A percentile compares a stretch with the other conserved stretches of the same genome.
phyloP scores from a whole-genome alignment of 2,113 vertebrate species.

The Erythrolamprus reginae region DNA sequence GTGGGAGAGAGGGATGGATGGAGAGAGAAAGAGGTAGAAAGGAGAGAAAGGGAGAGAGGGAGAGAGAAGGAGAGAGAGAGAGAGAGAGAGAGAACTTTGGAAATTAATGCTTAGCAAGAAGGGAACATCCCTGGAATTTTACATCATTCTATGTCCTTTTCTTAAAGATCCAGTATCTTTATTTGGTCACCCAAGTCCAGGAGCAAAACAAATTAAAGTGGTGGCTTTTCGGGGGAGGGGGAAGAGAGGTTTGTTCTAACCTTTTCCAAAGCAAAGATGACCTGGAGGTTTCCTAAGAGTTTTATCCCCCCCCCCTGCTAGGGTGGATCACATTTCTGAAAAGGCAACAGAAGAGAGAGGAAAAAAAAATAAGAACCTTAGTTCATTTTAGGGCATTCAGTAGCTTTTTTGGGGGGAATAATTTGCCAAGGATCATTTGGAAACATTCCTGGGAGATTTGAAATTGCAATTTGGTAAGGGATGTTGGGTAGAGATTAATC shows the following conservation, averaged over 20 bases:
- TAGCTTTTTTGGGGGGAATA: not conserved
- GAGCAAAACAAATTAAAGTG: not conserved
- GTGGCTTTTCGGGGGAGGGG: too few relatives aligned
- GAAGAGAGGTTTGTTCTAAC: too few relatives aligned
- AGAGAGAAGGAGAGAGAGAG: too few relatives aligned
- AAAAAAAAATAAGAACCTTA: not conserved
- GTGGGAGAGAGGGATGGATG: not conserved
- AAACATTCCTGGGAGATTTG: not conserved
- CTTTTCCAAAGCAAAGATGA: not conserved
- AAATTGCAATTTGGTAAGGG: not conserved
- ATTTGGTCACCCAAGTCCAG: not conserved
- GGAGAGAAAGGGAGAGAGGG: too few relatives aligned
- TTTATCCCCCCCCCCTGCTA: not conserved
- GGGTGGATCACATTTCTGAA: not conserved
- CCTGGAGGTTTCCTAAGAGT: too few relatives aligned
- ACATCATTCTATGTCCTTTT: not conserved
- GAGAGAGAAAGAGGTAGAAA: too few relatives aligned
- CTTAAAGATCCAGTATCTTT: not conserved
- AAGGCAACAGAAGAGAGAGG: not conserved
- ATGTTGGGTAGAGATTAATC: too few relatives aligned
- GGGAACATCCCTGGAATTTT: not conserved
- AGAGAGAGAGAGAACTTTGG: not conserved
- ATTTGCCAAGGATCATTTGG: not conserved
- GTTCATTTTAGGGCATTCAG: not conserved
- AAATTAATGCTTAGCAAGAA: not conserved